These are phyloP conservation scores for Heloderma charlesbogerti DNA, from an alignment of 2,113 vertebrate species.

Conservation along the genomic window DNA sequence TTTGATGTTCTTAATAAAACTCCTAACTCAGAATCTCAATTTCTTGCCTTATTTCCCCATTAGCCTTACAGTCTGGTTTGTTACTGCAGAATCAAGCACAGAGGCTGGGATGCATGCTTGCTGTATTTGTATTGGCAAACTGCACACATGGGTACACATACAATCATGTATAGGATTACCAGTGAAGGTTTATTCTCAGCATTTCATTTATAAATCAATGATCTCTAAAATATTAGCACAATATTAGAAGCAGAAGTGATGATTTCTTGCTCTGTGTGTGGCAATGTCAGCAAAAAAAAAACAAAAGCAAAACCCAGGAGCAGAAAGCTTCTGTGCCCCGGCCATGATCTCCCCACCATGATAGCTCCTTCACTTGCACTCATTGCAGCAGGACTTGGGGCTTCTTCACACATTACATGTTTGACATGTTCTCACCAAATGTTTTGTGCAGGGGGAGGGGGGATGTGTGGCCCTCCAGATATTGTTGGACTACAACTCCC, in stretches of 20 bases:
- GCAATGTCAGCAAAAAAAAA: background rate
- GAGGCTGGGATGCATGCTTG: background rate
- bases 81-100: background rate
- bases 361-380: background rate
- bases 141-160: background rate
- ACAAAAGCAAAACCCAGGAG: too few relatives aligned
- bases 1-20: background rate
- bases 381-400: background rate
- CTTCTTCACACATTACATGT: background rate
- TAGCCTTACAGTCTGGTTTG: background rate
- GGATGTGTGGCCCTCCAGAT: too few relatives aligned
- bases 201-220: constrained; percentile 2
- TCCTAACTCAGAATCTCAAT: background rate
- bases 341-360: background rate
- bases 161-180: background rate
- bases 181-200: background rate
- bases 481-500: too few relatives aligned
- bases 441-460: too few relatives aligned
- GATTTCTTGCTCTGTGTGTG: background rate
- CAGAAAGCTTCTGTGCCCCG: background rate
- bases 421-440: background rate
- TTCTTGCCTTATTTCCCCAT: constrained; percentile 2
- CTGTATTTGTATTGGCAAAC: background rate
- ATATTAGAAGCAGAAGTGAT: background rate
- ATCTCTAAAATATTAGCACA: constrained; percentile 9